These are phyloP conservation scores for Cirrhinus mrigala DNA, from an alignment of 2,797 vertebrate genomes.

Conservation along the genomic window DNA sequence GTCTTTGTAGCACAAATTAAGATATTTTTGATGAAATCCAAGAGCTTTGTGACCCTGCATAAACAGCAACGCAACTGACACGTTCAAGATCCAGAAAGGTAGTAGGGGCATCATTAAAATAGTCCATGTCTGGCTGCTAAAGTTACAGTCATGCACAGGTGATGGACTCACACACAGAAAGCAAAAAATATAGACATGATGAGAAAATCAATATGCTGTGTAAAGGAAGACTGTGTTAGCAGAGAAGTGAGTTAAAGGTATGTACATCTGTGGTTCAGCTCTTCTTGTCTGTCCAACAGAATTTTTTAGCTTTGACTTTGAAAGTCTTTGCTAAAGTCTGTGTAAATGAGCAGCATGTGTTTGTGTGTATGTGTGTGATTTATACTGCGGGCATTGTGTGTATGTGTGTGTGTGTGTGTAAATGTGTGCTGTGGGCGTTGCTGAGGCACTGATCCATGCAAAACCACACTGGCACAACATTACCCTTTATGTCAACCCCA, in stretches of 20 bases:
- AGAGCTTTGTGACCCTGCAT: too few relatives aligned
- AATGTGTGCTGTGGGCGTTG: conserved; percentile 23
- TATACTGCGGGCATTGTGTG: conserved; percentile 15
- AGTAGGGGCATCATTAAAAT: too few relatives aligned
- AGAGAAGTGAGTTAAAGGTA: background rate
- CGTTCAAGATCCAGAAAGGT: too few relatives aligned
- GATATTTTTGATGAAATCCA: too few relatives aligned
- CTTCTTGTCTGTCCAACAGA: background rate
- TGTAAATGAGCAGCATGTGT: conserved; percentile 32
- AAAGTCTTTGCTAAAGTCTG: conserved; percentile 31
- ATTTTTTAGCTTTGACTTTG: conserved; percentile 37
- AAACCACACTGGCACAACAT: conserved; percentile 36
- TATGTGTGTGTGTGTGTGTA: background rate
- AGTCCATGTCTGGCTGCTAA: background rate
- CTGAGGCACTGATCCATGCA: conserved; percentile 40
- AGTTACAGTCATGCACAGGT: background rate
- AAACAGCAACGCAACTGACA: too few relatives aligned
- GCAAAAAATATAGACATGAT: background rate
- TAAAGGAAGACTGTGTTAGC: background rate
- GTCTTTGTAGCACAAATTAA: too few relatives aligned
- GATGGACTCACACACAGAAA: background rate
- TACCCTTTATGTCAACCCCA: conserved; percentile 15
- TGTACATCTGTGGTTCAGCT: background rate
- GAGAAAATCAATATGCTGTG: background rate
- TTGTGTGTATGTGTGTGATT: conserved; percentile 8